A percentile compares a stretch with the other conserved stretches of the same genome.
Conservation (phyloP, 2,113 vertebrate genomes). For the Lepus europaeus region DNA sequence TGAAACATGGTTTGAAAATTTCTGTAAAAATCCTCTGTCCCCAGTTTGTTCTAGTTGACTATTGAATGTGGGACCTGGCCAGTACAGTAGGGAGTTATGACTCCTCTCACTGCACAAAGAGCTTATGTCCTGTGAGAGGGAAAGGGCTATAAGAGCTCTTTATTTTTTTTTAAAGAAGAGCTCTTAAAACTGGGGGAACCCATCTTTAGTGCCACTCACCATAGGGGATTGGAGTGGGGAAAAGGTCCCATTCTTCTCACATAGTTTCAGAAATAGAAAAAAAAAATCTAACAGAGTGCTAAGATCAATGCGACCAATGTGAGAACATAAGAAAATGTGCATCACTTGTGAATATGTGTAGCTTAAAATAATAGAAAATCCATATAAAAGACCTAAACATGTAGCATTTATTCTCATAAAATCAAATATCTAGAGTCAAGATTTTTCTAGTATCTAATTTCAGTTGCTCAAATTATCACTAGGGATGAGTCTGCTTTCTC, state of each 20-base stretch:
- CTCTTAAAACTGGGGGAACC: not conserved
- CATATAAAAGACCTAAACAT: not conserved
- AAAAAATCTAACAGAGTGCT: not conserved
- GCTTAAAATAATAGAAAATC: not conserved
- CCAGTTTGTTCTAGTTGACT: not conserved
- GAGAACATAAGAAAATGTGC: not conserved
- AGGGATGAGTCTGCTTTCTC: not conserved
- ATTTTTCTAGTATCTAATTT: not conserved
- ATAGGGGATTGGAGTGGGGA: fast-evolving
- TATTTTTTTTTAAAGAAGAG: no score
- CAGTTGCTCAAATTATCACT: not conserved
- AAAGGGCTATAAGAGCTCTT: not conserved
- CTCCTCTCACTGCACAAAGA: not conserved
- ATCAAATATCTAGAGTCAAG: not conserved
- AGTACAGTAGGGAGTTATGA: not conserved
- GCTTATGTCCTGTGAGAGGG: not conserved
- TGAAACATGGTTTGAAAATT: not conserved
- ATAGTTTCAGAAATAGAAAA: not conserved
- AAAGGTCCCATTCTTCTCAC: not conserved
- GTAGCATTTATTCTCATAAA: not conserved
- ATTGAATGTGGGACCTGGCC: not conserved
- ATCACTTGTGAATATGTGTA: not conserved
- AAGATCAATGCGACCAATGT: not conserved
- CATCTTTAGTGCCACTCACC: not conserved
- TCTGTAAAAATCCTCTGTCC: not conserved